Conservation (phyloP, 2,888 invertebrate genomes). For the Cryptosula pallasiana region DNA sequence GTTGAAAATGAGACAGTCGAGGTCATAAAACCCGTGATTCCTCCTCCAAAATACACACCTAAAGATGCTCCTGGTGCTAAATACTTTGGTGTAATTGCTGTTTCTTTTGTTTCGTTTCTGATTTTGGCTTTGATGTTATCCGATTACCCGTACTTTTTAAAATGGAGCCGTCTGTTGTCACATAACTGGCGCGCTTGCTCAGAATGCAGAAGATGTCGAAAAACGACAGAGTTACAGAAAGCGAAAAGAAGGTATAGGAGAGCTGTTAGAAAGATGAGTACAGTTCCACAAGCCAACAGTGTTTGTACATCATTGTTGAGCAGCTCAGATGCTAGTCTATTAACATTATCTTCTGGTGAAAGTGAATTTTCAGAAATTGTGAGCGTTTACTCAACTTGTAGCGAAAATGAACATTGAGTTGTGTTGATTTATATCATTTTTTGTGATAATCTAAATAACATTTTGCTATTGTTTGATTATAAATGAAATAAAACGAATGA, state of each 20-base stretch:
- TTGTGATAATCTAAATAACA: too few relatives aligned
- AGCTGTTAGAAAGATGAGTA: conserved; percentile 11
- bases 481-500: too few relatives aligned
- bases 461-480: too few relatives aligned
- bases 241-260: neutral
- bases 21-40: neutral
- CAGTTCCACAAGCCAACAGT: conserved; percentile 3
- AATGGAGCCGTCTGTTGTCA: neutral
- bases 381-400: neutral
- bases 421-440: too few relatives aligned
- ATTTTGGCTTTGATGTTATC: neutral
- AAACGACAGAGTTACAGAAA: neutral
- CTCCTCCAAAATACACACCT: conserved; percentile 6
- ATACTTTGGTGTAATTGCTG: neutral
- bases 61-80: conserved; percentile 15
- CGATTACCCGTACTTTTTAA: neutral
- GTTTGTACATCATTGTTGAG: neutral
- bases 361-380: neutral
- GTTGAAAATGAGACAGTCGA: neutral
- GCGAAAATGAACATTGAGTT: neutral
- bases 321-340: neutral
- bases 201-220: neutral
- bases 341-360: neutral
- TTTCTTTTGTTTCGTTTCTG: neutral
- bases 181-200: neutral